Base-by-base conservation (phyloP, 1,140 invertebrate species). In the Drosophila santomea region DNA sequence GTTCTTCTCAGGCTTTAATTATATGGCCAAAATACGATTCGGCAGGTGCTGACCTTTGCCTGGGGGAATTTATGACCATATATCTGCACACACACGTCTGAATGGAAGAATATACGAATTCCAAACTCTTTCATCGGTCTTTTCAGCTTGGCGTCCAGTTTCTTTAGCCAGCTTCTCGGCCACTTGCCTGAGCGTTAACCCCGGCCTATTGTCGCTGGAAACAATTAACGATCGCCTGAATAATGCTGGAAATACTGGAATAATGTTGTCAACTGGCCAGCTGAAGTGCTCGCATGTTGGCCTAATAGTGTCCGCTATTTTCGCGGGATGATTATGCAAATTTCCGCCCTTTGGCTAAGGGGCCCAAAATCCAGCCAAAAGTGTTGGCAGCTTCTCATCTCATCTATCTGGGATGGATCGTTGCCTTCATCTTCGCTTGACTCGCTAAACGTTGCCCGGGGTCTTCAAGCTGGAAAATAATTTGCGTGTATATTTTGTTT, bases 131-230 rank as follows among this genome's bases (percentile, higher is more conserved):
- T 52, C 50, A 20, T 17, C 50, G 50, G n/a, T 4, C 28, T 36
- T 51, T 36, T 35, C 48, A 36, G 15, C 25, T 28, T 48, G 48
- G n/a, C 45, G 28, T 20, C 15, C 15, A 36, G 50, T 12, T 36
- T 17, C 14, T 32, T n/a, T 39, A 5, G 38, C 25, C 25, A 50
- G 25, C 38, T 63, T 60, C 35, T 36, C 54, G 20, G 25, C 79
- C 73, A 80, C 84, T 89, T 89, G 86, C 59, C 56, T 84, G 84
- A 89, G 68, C 84, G 59, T 89, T 89, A 80, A 89, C 84, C 84
- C 66, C 69, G 28, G 20, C 20, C 41, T 25, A 32, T 41, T 17
- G 45, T 15, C 20, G 6, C 5, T 14, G 56, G 20, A 14, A 25
- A 45, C 43, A 44, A 48, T 59, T 51, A 57, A 68, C 66, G 62